Percentiles rank a stretch among this genome's conserved stretches.
Evolutionary conservation across 2,113 vertebrate species (phyloP).

Genomic region (Austrofundulus limnaeus): DNA sequence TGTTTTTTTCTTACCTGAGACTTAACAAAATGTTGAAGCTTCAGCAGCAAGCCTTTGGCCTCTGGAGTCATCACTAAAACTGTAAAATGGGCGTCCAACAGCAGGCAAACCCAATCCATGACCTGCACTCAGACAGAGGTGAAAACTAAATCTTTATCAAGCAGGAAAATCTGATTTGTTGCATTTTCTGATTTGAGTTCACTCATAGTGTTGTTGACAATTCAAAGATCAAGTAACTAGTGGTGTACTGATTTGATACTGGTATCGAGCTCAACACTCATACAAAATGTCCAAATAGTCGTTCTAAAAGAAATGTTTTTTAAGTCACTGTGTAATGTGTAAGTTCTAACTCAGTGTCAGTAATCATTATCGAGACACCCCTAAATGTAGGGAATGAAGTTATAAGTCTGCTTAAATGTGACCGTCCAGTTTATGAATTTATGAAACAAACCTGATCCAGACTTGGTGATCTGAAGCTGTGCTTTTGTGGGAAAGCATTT

Average conservation of each 20-base stretch:
- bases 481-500: slow-evolving; percentile 71
- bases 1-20: slow-evolving; percentile 83
- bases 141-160: not conserved
- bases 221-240: too few relatives aligned
- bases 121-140: slow-evolving; percentile 74
- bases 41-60: slow-evolving; percentile 83
- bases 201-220: not conserved
- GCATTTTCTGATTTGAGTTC: not conserved
- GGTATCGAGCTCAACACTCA: too few relatives aligned
- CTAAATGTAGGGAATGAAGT: too few relatives aligned
- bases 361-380: too few relatives aligned
- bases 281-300: too few relatives aligned
- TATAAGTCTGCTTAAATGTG: not conserved
- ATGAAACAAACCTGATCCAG: slow-evolving; percentile 83
- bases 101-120: slow-evolving; percentile 93
- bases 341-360: too few relatives aligned
- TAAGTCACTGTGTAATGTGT: too few relatives aligned
- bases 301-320: too few relatives aligned
- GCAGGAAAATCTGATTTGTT: not conserved
- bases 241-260: too few relatives aligned
- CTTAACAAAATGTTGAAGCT: slow-evolving; percentile 86
- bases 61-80: slow-evolving; percentile 92
- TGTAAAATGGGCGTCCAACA: slow-evolving; percentile 94
- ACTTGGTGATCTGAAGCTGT: slow-evolving; percentile 77
- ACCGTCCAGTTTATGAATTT: not conserved